Evolutionary conservation across 2,797 vertebrate genomes (phyloP).

Genomic region (Nasua narica): DNA sequence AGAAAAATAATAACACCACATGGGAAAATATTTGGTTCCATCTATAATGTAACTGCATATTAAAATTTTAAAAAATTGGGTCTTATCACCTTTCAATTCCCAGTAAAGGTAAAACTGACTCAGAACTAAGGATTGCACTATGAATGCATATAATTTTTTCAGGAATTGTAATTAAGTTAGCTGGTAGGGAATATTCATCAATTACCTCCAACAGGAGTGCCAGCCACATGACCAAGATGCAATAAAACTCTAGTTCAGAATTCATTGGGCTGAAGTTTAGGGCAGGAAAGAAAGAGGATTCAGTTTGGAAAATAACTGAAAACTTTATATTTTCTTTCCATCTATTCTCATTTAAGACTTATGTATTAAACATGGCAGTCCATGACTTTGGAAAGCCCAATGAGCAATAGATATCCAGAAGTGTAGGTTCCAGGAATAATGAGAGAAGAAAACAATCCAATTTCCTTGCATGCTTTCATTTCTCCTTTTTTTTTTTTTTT

Average conservation of each 20-base stretch:
- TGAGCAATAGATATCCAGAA: neutral
- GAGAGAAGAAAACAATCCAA: neutral
- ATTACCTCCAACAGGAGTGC: neutral
- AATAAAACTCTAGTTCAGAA: neutral
- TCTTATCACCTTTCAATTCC: neutral
- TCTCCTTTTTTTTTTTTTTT: no score
- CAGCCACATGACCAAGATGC: neutral
- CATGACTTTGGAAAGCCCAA: neutral
- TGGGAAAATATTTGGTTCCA: neutral
- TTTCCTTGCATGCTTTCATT: neutral
- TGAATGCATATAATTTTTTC: neutral
- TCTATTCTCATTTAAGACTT: neutral
- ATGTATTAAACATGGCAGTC: neutral
- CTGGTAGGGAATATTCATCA: neutral
- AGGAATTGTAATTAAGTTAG: neutral
- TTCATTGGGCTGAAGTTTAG: neutral
- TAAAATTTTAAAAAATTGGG: neutral
- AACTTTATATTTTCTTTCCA: neutral
- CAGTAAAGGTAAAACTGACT: neutral
- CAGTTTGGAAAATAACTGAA: neutral
- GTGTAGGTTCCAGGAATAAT: rapidly evolving
- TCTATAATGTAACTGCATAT: neutral
- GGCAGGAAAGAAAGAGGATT: neutral
- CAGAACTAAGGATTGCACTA: neutral
- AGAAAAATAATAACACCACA: neutral